Percentiles rank a stretch among this genome's conserved stretches.
phyloP scores from a whole-genome alignment of 2,888 invertebrate genomes.

The Patella ulyssiponensis region DNA sequence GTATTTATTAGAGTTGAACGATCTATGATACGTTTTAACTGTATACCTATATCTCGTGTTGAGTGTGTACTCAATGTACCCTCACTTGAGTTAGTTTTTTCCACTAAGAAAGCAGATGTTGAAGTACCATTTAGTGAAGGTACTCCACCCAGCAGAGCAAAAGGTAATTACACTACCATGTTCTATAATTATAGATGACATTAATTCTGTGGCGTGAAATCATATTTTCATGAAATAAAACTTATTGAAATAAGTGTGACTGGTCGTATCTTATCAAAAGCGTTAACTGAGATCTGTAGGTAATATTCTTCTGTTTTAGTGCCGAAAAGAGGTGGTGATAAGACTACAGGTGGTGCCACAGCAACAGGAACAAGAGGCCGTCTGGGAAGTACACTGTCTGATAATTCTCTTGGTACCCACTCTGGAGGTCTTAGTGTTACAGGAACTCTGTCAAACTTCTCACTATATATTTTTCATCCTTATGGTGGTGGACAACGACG shows the following conservation, averaged over 20 bases:
- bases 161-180: constrained; percentile 36
- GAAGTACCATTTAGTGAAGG: constrained; percentile 50
- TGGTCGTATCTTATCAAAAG: no score
- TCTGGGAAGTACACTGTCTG: constrained; percentile 48
- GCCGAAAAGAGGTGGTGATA: constrained; percentile 40
- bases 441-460: constrained; percentile 96
- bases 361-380: constrained; percentile 36
- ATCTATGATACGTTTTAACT: constrained; percentile 95
- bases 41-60: constrained; percentile 93
- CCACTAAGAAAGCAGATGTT: constrained; percentile 73
- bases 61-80: constrained; percentile 97
- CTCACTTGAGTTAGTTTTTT: constrained; percentile 96
- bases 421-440: constrained; percentile 91
- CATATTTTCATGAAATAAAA: no score
- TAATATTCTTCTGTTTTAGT: constrained; percentile 26
- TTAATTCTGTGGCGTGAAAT: not conserved
- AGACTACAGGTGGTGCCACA: constrained; percentile 51
- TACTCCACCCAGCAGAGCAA: constrained; percentile 56
- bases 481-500: constrained; percentile 81
- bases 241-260: no score
- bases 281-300: no score
- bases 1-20: constrained; percentile 95
- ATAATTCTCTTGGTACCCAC: constrained; percentile 38
- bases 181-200: constrained; percentile 24
- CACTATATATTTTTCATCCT: constrained; percentile 97